Percentiles rank a stretch among this genome's conserved stretches.
Conservation (phyloP, 2,888 invertebrate species). For the Epinotia bilunana region DNA sequence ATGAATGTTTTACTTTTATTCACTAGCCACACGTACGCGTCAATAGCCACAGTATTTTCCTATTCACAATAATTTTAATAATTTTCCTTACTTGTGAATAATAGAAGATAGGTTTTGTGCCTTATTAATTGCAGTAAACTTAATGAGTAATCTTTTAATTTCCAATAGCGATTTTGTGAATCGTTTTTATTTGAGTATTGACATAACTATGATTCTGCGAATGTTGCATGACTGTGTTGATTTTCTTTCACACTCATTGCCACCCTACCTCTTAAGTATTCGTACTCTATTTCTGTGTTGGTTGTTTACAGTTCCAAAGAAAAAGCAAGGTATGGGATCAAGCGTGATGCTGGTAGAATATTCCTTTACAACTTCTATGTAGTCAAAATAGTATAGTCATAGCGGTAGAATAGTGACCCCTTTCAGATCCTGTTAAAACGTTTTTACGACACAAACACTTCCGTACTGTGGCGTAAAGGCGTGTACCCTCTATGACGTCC, state of each 20-base stretch:
- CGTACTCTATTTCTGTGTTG: conserved; percentile 84
- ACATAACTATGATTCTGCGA: conserved; percentile 55
- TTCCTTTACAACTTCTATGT: conserved; percentile 82
- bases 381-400: conserved; percentile 78
- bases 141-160: conserved; percentile 29
- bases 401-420: conserved; percentile 74
- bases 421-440: conserved; percentile 52
- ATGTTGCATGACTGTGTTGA: conserved; percentile 72
- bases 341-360: conserved; percentile 84
- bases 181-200: conserved; percentile 40
- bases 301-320: conserved; percentile 93
- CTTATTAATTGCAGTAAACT: conserved; percentile 31
- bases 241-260: conserved; percentile 56
- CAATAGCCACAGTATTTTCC: conserved; percentile 33
- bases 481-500: conserved; percentile 53
- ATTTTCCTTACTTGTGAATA: conserved; percentile 36
- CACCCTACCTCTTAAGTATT: conserved; percentile 70
- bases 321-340: conserved; percentile 87
- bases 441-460: conserved; percentile 55
- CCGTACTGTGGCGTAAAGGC: conserved; percentile 55
- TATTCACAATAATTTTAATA: conserved; percentile 28
- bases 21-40: conserved; percentile 34
- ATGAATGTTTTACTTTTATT: conserved; percentile 38
- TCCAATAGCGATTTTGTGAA: conserved; percentile 26
- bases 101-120: conserved; percentile 32